These are phyloP conservation scores for Intellagama lesueurii DNA, from an alignment of 2,797 vertebrate genomes.

Conservation along the genomic window DNA sequence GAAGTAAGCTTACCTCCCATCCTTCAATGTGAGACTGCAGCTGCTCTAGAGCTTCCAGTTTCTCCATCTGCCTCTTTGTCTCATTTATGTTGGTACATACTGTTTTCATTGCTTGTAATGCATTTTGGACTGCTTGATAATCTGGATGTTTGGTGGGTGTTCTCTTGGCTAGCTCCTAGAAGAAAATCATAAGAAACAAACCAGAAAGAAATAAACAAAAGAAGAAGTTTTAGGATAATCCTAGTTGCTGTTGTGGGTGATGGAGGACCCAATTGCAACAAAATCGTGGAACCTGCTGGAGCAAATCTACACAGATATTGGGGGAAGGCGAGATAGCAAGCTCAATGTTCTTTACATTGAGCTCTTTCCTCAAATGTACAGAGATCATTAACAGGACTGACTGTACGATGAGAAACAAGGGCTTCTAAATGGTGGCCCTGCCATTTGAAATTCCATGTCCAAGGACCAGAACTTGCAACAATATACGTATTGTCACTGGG, in stretches of 20 bases:
- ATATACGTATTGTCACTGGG: too few species aligned
- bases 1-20: conserved; percentile 91
- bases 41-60: conserved; percentile 96
- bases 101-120: conserved; percentile 96
- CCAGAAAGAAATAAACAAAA: neutral
- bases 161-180: conserved; percentile 94
- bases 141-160: conserved; percentile 94
- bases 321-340: neutral
- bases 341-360: neutral
- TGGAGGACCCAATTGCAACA: neutral
- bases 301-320: neutral
- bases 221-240: neutral
- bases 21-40: conserved; percentile 98
- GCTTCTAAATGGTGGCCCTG: too few species aligned
- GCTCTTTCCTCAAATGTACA: neutral
- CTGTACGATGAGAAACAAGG: neutral
- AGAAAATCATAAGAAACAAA: neutral
- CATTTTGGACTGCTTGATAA: conserved; percentile 92
- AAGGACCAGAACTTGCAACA: too few species aligned
- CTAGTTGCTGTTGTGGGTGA: neutral
- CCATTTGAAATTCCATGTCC: too few species aligned
- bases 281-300: neutral
- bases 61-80: conserved; percentile 99
- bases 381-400: neutral
- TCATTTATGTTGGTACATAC: conserved; percentile 99